Evolutionary conservation across 2,888 invertebrate genomes (phyloP), one percentile per base, ranked within the genome.

Genomic region (Euzophera pinguis): DNA sequence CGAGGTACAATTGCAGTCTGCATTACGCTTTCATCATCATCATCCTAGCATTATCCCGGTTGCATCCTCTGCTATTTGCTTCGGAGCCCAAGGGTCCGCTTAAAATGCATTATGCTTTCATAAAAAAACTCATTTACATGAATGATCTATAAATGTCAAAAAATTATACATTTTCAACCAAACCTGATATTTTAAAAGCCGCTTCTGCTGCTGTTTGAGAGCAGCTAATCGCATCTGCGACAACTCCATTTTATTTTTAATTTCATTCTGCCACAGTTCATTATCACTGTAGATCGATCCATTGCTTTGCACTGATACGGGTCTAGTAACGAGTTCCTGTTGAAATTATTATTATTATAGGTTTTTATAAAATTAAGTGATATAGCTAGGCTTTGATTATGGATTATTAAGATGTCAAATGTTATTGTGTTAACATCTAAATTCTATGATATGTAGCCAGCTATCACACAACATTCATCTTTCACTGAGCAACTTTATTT

Each of bases 231-330:
- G 91, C 58, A 91, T 89, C 65, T 93, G 92, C 0, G 93, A 92
- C 62, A 92, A 81, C 67, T 93, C 93, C 85, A 93, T 91, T 73
- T 92, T 93, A 60, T 90, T 91, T 62, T 92, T 92, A 29, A 93
- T 82, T 63, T 92, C 91, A 61, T 89, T 90, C 68, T 92, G 92
- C 80, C 92, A 90, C 32, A 88, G 76, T 54, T 91, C 89, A 69
- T 91, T 92, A 27, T 90, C 91, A 57, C 91, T 91, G 59, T 91
- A 92, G 2, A 81, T 75, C 0, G 86, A 91, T 51, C 82, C 86
- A 61, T 87, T 90, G 65, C 84, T 89, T 71, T 89, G 91, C 13
- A 80, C 90, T 14, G 89, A 91, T 45, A 82, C 81, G n/a, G 86
- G 91, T 48, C 91, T 75, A 4, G 86, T 84, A 8, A 84, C 82